phyloP scores from a whole-genome alignment of 2,113 vertebrate species.

The Psophia crepitans region DNA sequence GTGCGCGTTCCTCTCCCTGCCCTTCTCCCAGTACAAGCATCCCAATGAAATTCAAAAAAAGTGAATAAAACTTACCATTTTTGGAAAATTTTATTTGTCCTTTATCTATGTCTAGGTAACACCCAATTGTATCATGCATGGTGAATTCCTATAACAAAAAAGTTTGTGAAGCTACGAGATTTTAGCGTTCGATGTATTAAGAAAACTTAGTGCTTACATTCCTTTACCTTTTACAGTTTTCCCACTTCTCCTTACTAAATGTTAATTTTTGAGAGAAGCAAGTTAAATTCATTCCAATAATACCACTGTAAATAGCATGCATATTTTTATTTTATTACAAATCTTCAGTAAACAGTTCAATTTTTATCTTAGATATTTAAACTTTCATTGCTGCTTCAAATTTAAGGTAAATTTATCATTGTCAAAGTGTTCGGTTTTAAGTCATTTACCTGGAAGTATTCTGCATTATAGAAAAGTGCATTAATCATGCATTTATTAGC shows the following conservation, averaged over 20 bases:
- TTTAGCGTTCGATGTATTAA: neutral
- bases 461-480: neutral
- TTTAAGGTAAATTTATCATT: too few species aligned
- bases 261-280: neutral
- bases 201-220: neutral
- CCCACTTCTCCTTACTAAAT: neutral
- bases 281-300: neutral
- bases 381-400: neutral
- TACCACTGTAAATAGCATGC: fast-evolving
- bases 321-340: neutral
- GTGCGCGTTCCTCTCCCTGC: fast-evolving
- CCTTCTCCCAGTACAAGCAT: neutral
- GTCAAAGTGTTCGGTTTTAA: too few species aligned
- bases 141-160: conserved; percentile 87
- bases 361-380: neutral
- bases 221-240: neutral
- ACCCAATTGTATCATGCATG: conserved; percentile 96
- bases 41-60: neutral
- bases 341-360: neutral
- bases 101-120: conserved; percentile 88
- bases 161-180: neutral
- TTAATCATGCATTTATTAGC: neutral
- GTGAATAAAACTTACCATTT: conserved; percentile 79
- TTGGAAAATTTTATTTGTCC: conserved; percentile 89
- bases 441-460: neutral